A percentile compares a stretch with the other conserved stretches of the same genome.
These are phyloP conservation scores for Cremastobaeus sp. DNA, from an alignment of 2,888 invertebrate genomes.

Conservation along the genomic window DNA sequence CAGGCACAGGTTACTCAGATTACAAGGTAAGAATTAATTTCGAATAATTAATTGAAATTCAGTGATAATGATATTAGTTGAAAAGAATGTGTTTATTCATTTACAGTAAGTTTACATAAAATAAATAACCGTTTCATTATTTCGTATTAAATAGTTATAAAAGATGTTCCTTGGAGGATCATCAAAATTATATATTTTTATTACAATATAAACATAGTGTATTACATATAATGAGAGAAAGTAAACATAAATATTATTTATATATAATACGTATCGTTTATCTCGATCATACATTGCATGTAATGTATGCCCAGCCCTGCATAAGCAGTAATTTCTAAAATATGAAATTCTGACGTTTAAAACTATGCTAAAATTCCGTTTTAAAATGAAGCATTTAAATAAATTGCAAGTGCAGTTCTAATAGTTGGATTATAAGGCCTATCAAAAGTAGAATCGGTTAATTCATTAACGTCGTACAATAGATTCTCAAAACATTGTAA, in stretches of 20 bases:
- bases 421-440: slow-evolving; percentile 9
- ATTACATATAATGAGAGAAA: background rate
- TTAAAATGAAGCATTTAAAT: background rate
- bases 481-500: slow-evolving; percentile 16
- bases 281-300: slow-evolving; percentile 2
- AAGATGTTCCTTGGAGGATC: background rate
- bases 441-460: slow-evolving; percentile 13
- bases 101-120: background rate
- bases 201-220: slow-evolving; percentile 8
- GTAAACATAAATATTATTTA: slow-evolving; percentile 3
- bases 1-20: too few species aligned
- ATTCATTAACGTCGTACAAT: background rate
- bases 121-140: background rate
- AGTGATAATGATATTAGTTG: too few species aligned
- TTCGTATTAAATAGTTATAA: background rate
- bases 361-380: background rate
- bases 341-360: slow-evolving; percentile 1
- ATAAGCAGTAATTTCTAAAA: slow-evolving; percentile 6
- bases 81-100: slow-evolving; percentile 9
- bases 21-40: too few species aligned
- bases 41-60: too few species aligned
- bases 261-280: too few species aligned
- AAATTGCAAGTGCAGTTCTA: slow-evolving; percentile 5
- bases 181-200: background rate
- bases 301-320: slow-evolving; percentile 14